A percentile compares a stretch with the other conserved stretches of the same genome.
Evolutionary conservation across 2,797 vertebrate genomes (phyloP).

Genomic region (Amniataba percoides): DNA sequence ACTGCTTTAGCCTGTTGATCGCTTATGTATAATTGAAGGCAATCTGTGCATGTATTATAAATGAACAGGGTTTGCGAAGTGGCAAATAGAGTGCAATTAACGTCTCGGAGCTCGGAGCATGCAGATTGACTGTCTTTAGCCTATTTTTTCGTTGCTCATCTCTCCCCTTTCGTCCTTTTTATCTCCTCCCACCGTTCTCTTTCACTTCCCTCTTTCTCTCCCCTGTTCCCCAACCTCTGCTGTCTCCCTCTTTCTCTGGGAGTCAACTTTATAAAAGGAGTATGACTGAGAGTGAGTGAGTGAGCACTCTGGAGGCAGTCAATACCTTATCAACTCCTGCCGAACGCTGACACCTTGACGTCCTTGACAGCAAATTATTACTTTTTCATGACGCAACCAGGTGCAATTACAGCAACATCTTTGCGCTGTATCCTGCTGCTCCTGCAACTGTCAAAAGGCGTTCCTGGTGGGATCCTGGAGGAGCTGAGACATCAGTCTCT

Average conservation of each 20-base stretch:
- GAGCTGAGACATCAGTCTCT: slow-evolving; percentile 87
- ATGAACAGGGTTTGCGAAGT: slow-evolving; percentile 67
- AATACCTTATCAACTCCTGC: slow-evolving; percentile 88
- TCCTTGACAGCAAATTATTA: slow-evolving; percentile 90
- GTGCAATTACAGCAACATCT: slow-evolving; percentile 91
- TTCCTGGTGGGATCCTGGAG: slow-evolving; percentile 85
- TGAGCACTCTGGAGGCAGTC: slow-evolving; percentile 85
- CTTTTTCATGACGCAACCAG: slow-evolving; percentile 90
- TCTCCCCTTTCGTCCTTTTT: slow-evolving; percentile 55
- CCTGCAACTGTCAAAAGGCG: slow-evolving; percentile 88
- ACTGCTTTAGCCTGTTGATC: slow-evolving; percentile 77
- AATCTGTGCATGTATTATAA: slow-evolving; percentile 78
- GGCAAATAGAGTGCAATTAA: slow-evolving; percentile 77
- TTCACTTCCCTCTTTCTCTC: slow-evolving; percentile 53
- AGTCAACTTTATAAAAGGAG: slow-evolving; percentile 84
- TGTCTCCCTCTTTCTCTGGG: slow-evolving; percentile 79
- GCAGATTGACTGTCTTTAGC: slow-evolving; percentile 73
- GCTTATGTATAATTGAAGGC: slow-evolving; percentile 77
- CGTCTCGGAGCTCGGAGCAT: slow-evolving; percentile 44
- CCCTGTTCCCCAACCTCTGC: slow-evolving; percentile 71
- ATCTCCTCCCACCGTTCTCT: slow-evolving; percentile 36
- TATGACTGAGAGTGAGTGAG: slow-evolving; percentile 76
- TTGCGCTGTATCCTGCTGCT: slow-evolving; percentile 85
- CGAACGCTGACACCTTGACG: slow-evolving; percentile 89
- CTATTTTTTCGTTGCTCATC: slow-evolving; percentile 62